These are phyloP conservation scores for Leucoraja ocellata DNA, from an alignment of 2,797 vertebrate species.

Conservation along the genomic window DNA sequence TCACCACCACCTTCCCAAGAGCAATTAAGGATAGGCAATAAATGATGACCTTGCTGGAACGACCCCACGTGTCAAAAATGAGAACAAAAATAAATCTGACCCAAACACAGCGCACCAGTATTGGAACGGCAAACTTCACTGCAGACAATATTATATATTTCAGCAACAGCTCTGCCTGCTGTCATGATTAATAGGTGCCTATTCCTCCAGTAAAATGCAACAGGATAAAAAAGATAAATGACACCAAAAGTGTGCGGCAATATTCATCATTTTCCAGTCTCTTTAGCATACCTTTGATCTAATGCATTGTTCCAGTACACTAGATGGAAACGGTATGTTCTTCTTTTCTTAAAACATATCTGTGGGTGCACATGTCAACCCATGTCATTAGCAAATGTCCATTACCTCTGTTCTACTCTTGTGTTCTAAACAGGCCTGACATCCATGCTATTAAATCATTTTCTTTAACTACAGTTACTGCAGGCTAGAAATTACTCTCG, in stretches of 20 bases:
- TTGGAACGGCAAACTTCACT: too few species aligned
- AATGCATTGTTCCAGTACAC: conserved; percentile 15
- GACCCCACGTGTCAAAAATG: too few species aligned
- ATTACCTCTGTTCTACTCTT: not conserved
- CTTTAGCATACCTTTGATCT: not conserved
- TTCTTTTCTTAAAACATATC: not conserved
- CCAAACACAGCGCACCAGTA: too few species aligned
- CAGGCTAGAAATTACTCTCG: not conserved
- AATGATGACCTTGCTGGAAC: too few species aligned
- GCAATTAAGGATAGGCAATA: too few species aligned
- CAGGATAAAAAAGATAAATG: not conserved
- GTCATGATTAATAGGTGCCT: not conserved
- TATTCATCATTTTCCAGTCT: not conserved
- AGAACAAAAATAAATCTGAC: too few species aligned
- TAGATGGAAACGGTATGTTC: not conserved
- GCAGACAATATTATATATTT: too few species aligned
- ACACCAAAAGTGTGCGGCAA: not conserved
- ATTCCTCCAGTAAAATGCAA: not conserved
- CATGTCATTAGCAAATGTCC: not conserved
- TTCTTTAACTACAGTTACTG: not conserved
- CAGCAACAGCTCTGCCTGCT: not conserved
- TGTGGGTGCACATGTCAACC: not conserved
- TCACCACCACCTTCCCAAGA: too few species aligned
- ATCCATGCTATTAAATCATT: not conserved
- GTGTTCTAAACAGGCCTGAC: not conserved